Evolutionary conservation across 2,113 vertebrate genomes (phyloP), one percentile per base, ranked within the genome.

Genomic region (Hassar affinis): DNA sequence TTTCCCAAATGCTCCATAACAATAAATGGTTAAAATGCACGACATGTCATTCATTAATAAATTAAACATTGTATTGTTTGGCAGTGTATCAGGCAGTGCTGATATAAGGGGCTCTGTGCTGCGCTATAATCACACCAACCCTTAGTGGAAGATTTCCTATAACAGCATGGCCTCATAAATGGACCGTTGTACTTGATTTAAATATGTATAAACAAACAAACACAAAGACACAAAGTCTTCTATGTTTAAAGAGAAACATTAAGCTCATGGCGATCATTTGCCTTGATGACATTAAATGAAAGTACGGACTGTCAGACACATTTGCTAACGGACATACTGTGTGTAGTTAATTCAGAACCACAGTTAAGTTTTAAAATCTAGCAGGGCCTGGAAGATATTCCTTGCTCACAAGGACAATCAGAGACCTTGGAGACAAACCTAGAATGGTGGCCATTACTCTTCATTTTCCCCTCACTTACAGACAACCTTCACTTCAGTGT

Each of bases 401-500:
- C 33, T 56, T n/a, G 66, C 72, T 87, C 61, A n/a, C n/a, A 84
- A 87, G 86, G 84, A 85, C 84, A 79, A n/a, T 51, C 30, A 22
- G 68, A 81, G 84, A 84, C 84, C 81, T 85, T 80, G 84, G 77
- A 72, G 62, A 85, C 54, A 76, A 81, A 81, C 45, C 47, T n/a
- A 62, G 84, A 88, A 88, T 85, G 82, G 79, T 78, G 51, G 64
- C 47, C 78, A 88, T 88, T 85, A 85, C 35, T 88, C 84, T 85
- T 88, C 22, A 88, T 88, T 85, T 84, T 47, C n/a, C 62, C 45
- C 80, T 54, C 76, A 64, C 85, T 83, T 72, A 77, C 49, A 66
- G 38, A 57, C 71, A 78, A 83, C 81, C 84, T 85, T 87, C 59
- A 72, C 25, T 84, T 69, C 17, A 52, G 15, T 61, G 30, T 72